These are phyloP conservation scores for Adoxophyes honmai DNA, from an alignment of 1,140 invertebrate genomes.

Conservation along the genomic window DNA sequence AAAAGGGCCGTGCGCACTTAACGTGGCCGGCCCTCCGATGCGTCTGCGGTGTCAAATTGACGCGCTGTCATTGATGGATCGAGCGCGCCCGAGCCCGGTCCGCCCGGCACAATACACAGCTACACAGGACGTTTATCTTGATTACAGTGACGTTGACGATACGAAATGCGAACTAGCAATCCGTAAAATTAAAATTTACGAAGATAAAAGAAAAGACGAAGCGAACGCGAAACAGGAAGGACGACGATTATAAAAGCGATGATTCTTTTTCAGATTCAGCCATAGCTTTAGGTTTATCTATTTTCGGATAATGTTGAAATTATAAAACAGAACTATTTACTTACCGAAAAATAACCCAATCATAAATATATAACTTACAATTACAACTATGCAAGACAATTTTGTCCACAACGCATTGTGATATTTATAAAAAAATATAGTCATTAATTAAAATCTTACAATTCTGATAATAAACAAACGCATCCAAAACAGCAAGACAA, in stretches of 20 bases:
- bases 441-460: too few species aligned
- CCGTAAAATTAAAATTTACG: slow-evolving; percentile 48
- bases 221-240: slow-evolving; percentile 16
- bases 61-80: slow-evolving; percentile 53
- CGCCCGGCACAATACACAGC: slow-evolving; percentile 9
- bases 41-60: slow-evolving; percentile 40
- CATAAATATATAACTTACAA: too few species aligned
- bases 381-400: too few species aligned
- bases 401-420: too few species aligned
- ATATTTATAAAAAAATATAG: too few species aligned
- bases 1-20: too few species aligned
- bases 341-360: too few species aligned
- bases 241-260: slow-evolving; percentile 22
- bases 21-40: background rate
- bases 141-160: slow-evolving; percentile 23
- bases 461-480: too few species aligned
- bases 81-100: slow-evolving; percentile 22
- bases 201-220: slow-evolving; percentile 22
- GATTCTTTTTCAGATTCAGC: slow-evolving; percentile 5
- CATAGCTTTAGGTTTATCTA: too few species aligned
- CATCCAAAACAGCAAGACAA: too few species aligned
- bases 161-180: slow-evolving; percentile 32
- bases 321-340: too few species aligned
- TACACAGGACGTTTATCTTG: slow-evolving; percentile 22
- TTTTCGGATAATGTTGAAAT: too few species aligned